Percentiles rank a stretch among this genome's conserved stretches.
Evolutionary conservation across 1,140 invertebrate species (phyloP).

Genomic region (Brachionus plicatilis): DNA sequence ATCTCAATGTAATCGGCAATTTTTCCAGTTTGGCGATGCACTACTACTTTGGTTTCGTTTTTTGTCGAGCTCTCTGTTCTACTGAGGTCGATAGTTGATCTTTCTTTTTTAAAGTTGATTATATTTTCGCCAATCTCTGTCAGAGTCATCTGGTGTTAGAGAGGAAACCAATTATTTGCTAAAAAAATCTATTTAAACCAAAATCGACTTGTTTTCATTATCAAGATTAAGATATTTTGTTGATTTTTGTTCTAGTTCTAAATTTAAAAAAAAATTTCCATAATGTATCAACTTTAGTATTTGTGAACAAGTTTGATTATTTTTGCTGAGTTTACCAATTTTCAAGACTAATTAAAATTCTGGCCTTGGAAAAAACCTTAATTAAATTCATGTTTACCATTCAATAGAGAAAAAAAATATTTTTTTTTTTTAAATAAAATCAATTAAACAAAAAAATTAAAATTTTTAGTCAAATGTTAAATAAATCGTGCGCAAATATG

Average conservation of each 20-base stretch:
- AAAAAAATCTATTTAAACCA: not conserved
- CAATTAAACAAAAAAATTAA: not conserved
- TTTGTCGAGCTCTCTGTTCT: not conserved
- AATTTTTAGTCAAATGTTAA: not conserved
- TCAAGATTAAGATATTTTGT: not conserved
- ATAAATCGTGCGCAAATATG: not conserved
- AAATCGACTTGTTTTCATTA: not conserved
- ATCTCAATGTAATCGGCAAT: conserved; percentile 24
- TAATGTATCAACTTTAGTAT: not conserved
- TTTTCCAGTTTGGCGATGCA: not conserved
- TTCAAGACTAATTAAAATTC: not conserved
- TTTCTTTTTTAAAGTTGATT: not conserved
- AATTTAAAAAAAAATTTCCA: not conserved
- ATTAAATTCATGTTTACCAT: not conserved
- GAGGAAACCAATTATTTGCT: not conserved
- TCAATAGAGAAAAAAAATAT: not conserved
- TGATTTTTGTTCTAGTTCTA: not conserved
- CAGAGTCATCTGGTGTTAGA: not conserved
- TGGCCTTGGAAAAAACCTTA: not conserved
- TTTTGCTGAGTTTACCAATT: not conserved
- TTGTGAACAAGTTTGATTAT: not conserved
- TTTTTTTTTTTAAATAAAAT: not conserved
- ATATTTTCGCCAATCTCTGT: not conserved
- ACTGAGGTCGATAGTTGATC: not conserved
- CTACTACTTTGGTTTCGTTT: not conserved